Evolutionary conservation across 2,888 invertebrate genomes (phyloP).

Genomic region (Melinopterus prodromus): DNA sequence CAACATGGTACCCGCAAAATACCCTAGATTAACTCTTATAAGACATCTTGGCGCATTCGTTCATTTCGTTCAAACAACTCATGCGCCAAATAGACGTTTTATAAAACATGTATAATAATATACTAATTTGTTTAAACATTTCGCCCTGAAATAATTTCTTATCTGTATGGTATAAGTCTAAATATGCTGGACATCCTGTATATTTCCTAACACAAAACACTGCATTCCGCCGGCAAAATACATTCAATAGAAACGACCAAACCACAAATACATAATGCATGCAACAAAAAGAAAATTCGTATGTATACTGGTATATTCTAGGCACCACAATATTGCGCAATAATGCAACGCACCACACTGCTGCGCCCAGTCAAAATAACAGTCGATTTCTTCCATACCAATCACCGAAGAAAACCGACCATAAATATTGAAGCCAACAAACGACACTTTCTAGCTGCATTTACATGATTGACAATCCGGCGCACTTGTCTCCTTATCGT

Average conservation of each 20-base stretch:
- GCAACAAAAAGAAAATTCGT: neutral
- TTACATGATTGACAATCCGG: conserved; percentile 4
- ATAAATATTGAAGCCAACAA: neutral
- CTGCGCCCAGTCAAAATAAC: neutral
- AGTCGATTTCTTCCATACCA: neutral
- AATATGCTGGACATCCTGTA: no score
- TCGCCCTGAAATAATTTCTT: no score
- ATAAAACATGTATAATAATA: no score
- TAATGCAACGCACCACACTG: neutral
- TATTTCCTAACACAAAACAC: neutral
- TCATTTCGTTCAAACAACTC: no score
- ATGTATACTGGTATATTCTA: neutral
- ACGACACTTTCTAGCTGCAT: neutral
- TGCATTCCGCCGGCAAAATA: neutral
- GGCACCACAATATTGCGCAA: neutral
- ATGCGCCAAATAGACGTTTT: no score
- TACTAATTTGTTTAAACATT: no score
- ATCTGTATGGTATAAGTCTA: no score
- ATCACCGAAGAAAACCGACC: neutral
- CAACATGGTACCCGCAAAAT: no score
- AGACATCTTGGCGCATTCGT: no score
- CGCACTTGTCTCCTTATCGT: neutral
- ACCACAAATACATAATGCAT: neutral
- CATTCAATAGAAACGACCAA: neutral
- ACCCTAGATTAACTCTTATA: no score